Percentiles rank a stretch among this genome's conserved stretches.
Evolutionary conservation across 2,113 vertebrate genomes (phyloP).

Genomic region (Toxotes chatareus): DNA sequence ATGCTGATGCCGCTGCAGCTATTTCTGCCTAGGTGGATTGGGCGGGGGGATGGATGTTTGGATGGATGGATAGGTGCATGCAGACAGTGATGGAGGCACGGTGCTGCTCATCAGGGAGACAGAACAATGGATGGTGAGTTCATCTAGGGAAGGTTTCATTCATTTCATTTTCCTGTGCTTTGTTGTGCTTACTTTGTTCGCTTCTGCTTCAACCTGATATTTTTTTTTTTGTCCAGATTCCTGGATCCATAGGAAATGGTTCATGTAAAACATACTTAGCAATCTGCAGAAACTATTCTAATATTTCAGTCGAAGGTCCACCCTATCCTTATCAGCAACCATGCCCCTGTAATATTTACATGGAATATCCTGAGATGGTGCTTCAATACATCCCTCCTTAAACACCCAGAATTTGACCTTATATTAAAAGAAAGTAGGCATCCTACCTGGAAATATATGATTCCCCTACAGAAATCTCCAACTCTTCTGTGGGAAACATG

Average conservation of each 20-base stretch:
- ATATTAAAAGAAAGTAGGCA: too few species aligned
- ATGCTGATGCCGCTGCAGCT: neutral
- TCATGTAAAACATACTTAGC: too few species aligned
- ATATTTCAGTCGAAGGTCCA: too few species aligned
- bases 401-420: too few species aligned
- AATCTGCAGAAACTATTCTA: too few species aligned
- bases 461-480: too few species aligned
- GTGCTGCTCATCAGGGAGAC: neutral
- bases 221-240: neutral
- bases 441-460: too few species aligned
- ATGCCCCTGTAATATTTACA: too few species aligned
- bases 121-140: conserved; percentile 18
- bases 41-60: conserved; percentile 11
- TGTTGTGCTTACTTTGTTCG: conserved; percentile 1
- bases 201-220: neutral
- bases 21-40: neutral
- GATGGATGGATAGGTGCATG: neutral
- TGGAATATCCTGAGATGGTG: too few species aligned
- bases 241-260: neutral
- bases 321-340: too few species aligned
- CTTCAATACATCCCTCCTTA: too few species aligned
- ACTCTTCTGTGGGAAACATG: too few species aligned
- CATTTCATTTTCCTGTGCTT: conserved; percentile 1
- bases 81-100: conserved; percentile 13
- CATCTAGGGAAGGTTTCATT: conserved; percentile 28